phyloP scores from a whole-genome alignment of 2,888 invertebrate genomes.

The Xylota segnis region DNA sequence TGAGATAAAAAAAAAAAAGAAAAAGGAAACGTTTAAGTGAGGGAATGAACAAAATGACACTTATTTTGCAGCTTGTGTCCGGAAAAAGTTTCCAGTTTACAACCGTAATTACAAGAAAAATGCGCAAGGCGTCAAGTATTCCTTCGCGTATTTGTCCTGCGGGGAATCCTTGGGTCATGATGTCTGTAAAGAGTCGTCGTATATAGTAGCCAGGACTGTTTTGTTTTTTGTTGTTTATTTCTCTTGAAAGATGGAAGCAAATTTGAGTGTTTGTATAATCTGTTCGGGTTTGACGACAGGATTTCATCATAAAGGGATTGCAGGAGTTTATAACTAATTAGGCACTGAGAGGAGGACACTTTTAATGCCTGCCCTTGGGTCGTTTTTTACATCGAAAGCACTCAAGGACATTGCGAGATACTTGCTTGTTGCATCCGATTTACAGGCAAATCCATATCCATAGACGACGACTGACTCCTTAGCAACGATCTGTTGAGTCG shows the following conservation, averaged over 20 bases:
- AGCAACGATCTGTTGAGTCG: no score
- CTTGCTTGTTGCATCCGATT: no score
- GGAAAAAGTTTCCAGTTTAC: constrained; percentile 50
- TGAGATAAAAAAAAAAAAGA: no score
- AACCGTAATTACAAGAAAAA: constrained; percentile 55
- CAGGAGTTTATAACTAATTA: neutral
- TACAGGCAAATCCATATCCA: no score
- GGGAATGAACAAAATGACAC: constrained; percentile 36
- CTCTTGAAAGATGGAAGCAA: neutral
- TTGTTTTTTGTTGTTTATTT: neutral
- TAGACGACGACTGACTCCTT: no score
- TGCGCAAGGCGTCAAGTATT: constrained; percentile 18
- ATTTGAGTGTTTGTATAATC: neutral
- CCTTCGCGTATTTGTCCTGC: neutral
- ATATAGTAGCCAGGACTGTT: neutral
- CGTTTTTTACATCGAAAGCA: neutral
- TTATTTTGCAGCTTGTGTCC: constrained; percentile 32
- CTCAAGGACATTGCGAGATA: no score
- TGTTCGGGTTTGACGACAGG: neutral
- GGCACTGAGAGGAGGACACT: neutral
- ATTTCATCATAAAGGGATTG: neutral
- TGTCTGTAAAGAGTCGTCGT: constrained; percentile 4
- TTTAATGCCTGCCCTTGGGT: neutral
- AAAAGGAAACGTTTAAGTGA: constrained; percentile 27
- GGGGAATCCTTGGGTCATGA: neutral